These are phyloP conservation scores for Narcine bancroftii DNA, from an alignment of 2,113 vertebrate genomes.

Conservation along the genomic window DNA sequence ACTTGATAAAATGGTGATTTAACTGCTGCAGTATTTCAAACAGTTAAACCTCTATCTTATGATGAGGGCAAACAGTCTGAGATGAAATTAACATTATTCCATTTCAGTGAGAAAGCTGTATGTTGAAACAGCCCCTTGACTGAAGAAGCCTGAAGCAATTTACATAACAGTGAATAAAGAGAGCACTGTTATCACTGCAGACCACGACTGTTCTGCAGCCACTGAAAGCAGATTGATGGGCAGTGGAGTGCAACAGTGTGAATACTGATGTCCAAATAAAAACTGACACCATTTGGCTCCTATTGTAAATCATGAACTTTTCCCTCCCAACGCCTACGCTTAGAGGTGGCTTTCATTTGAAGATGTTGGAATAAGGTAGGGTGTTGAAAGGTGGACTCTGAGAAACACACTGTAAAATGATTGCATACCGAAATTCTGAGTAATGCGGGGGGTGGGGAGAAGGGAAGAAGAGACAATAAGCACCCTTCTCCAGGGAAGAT, in stretches of 20 bases:
- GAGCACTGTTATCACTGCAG: slow-evolving; percentile 53
- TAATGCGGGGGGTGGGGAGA: too few relatives aligned
- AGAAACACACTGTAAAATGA: neutral
- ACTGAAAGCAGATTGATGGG: slow-evolving; percentile 46
- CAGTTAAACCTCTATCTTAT: neutral
- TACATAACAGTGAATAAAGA: slow-evolving; percentile 52
- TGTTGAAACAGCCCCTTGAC: neutral
- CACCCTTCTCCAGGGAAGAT: too few relatives aligned
- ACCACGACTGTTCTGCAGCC: slow-evolving; percentile 39
- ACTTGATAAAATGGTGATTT: neutral
- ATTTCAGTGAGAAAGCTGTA: neutral
- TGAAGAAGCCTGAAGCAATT: slow-evolving; percentile 43
- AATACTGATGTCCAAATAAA: slow-evolving; percentile 1
- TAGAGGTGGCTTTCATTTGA: too few relatives aligned
- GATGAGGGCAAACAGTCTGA: neutral
- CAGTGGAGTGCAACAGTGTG: slow-evolving; percentile 30
- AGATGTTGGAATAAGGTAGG: too few relatives aligned
- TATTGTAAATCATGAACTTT: neutral
- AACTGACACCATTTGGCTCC: neutral
- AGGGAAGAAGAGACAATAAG: too few relatives aligned
- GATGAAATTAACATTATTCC: neutral
- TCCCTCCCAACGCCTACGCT: neutral
- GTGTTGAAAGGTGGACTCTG: neutral
- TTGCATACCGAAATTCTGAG: neutral
- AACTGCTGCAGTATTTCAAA: neutral